Conservation (phyloP, 2,113 vertebrate genomes). For the Rhodinocichla rosea region DNA sequence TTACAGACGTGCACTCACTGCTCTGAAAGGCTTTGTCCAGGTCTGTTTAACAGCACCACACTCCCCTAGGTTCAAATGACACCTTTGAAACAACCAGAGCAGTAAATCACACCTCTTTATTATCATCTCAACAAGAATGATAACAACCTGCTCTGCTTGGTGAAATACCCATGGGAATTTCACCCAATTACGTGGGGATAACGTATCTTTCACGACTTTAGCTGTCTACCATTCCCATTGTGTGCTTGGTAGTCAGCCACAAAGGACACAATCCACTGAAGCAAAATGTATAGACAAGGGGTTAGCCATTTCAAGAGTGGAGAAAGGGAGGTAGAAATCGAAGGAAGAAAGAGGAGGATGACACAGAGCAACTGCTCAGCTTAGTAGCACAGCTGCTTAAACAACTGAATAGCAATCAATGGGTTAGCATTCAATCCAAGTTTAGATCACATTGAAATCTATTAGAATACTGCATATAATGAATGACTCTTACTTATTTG, state of each 20-base stretch:
- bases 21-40: not conserved
- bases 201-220: slow-evolving; percentile 29
- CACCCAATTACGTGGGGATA: slow-evolving; percentile 21
- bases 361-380: slow-evolving; percentile 52
- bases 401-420: slow-evolving; percentile 59
- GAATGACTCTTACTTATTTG: slow-evolving; percentile 62
- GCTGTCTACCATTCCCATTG: slow-evolving; percentile 34
- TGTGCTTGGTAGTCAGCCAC: slow-evolving; percentile 23
- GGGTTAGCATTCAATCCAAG: slow-evolving; percentile 63
- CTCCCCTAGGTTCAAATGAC: slow-evolving; percentile 12
- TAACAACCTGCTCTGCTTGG: slow-evolving; percentile 31
- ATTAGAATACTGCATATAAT: slow-evolving; percentile 56
- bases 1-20: not conserved
- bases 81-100: slow-evolving; percentile 39
- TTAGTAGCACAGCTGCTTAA: slow-evolving; percentile 53
- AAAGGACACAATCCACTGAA: slow-evolving; percentile 28
- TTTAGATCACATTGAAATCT: slow-evolving; percentile 67
- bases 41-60: slow-evolving; percentile 7
- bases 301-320: slow-evolving; percentile 24
- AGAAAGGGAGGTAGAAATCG: slow-evolving; percentile 26
- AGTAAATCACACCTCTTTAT: slow-evolving; percentile 48
- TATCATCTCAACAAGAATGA: slow-evolving; percentile 49
- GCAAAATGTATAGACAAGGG: slow-evolving; percentile 29
- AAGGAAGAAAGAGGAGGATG: slow-evolving; percentile 39
- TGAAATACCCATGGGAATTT: slow-evolving; percentile 43